These are phyloP conservation scores for Bombus superbus DNA, from an alignment of 1,140 invertebrate genomes.

Conservation along the genomic window DNA sequence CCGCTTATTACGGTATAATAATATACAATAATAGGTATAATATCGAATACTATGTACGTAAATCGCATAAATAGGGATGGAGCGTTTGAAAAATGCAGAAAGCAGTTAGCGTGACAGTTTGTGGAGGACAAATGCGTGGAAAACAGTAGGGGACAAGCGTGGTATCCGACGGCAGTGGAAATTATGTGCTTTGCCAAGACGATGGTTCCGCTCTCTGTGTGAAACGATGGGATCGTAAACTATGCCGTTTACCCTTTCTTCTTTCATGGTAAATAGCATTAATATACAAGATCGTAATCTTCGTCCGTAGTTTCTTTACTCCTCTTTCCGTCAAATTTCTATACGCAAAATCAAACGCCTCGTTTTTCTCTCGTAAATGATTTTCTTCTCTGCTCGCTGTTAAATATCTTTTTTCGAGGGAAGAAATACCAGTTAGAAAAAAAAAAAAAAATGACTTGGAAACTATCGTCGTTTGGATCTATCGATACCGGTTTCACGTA, in stretches of 20 bases:
- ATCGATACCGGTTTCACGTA: too few relatives aligned
- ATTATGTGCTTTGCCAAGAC: conserved; percentile 48
- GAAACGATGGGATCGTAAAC: conserved; percentile 53
- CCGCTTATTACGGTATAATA: too few relatives aligned
- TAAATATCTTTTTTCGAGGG: too few relatives aligned
- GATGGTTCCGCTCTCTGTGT: conserved; percentile 41
- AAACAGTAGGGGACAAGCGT: conserved; percentile 57
- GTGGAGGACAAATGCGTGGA: conserved; percentile 21
- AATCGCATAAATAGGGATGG: not conserved
- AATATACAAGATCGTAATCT: conserved; percentile 37
- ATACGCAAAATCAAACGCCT: not conserved
- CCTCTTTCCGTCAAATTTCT: not conserved
- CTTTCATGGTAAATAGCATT: conserved; percentile 22
- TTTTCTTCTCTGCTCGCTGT: too few relatives aligned
- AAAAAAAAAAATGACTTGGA: too few relatives aligned
- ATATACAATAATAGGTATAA: too few relatives aligned
- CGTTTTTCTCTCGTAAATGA: too few relatives aligned
- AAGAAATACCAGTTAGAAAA: too few relatives aligned
- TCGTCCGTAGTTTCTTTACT: not conserved
- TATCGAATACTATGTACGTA: not conserved
- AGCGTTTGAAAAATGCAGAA: not conserved
- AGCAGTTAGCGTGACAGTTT: conserved; percentile 1
- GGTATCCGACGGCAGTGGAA: conserved; percentile 35
- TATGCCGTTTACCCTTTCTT: not conserved
- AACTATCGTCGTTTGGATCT: too few relatives aligned